phyloP scores from a whole-genome alignment of 2,888 invertebrate genomes.

The Gibbula magus region DNA sequence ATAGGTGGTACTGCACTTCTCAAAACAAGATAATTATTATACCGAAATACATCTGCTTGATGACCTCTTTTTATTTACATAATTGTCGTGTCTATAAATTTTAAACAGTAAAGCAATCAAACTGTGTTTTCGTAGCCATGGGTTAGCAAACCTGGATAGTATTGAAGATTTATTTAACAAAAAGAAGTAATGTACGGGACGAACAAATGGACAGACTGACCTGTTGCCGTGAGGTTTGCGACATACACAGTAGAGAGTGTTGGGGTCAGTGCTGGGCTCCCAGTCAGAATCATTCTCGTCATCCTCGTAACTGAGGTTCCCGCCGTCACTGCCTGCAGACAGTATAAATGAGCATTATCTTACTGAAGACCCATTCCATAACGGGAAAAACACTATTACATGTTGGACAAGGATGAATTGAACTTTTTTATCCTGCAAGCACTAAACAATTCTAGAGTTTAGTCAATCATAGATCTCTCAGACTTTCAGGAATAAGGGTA shows the following conservation, averaged over 20 bases:
- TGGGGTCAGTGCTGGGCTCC: slow-evolving; percentile 88
- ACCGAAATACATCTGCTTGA: too few species aligned
- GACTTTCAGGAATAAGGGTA: too few species aligned
- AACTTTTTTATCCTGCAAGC: background rate
- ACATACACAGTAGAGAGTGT: slow-evolving; percentile 95
- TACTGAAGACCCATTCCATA: background rate
- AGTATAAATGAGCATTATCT: background rate
- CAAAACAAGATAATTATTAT: too few species aligned
- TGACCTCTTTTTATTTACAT: too few species aligned
- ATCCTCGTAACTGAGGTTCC: slow-evolving; percentile 44
- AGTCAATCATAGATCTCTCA: too few species aligned
- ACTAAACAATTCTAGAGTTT: background rate
- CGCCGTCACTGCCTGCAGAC: slow-evolving; percentile 6
- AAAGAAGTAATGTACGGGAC: background rate
- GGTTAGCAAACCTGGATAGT: too few species aligned
- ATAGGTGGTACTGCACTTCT: too few species aligned
- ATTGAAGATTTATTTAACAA: background rate
- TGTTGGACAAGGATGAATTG: background rate
- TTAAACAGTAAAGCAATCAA: too few species aligned
- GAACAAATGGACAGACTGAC: too few species aligned
- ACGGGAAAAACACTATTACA: background rate
- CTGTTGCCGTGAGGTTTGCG: slow-evolving; percentile 92
- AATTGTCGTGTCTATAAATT: too few species aligned
- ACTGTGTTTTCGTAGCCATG: too few species aligned
- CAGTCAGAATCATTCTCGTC: slow-evolving; percentile 77